These are phyloP conservation scores for Drosophila kanekoi DNA, from an alignment of 2,888 invertebrate species.

Conservation along the genomic window DNA sequence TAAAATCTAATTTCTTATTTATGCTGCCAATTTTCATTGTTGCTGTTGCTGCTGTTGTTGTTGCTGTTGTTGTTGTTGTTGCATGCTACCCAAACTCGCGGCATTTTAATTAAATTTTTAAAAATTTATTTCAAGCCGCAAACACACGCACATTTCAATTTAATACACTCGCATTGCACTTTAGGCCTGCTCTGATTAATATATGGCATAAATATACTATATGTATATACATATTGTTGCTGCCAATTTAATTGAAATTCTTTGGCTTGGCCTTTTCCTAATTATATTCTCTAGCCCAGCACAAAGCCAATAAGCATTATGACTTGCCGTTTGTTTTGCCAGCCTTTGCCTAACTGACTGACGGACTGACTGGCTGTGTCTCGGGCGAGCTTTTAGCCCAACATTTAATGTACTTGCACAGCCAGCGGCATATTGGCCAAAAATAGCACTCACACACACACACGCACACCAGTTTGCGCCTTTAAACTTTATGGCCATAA, in stretches of 20 bases:
- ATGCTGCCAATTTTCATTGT: constrained; percentile 56
- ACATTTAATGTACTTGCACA: constrained; percentile 66
- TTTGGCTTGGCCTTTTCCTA: constrained; percentile 54
- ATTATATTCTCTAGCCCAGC: constrained; percentile 60
- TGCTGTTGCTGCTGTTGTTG: constrained; percentile 15
- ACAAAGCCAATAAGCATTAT: constrained; percentile 78
- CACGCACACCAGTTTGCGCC: constrained; percentile 21
- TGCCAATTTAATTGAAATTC: constrained; percentile 76
- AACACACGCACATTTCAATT: constrained; percentile 27
- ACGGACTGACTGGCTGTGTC: background rate
- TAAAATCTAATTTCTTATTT: constrained; percentile 77
- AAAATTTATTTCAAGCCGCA: constrained; percentile 62
- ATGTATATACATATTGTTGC: constrained; percentile 38
- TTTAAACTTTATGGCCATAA: constrained; percentile 64
- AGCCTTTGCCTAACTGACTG: too few relatives aligned
- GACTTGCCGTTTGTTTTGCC: constrained; percentile 57
- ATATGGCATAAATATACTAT: constrained; percentile 31
- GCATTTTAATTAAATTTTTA: constrained; percentile 75
- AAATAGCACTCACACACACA: constrained; percentile 45
- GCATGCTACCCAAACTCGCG: constrained; percentile 13
- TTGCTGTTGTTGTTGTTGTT: constrained; percentile 8
- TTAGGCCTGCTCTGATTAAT: constrained; percentile 23
- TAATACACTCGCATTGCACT: constrained; percentile 14
- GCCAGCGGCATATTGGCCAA: constrained; percentile 31
- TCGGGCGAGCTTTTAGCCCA: constrained; percentile 37